These are phyloP conservation scores for Poeciliopsis presidionis DNA, from an alignment of 2,797 vertebrate genomes.

Conservation along the genomic window DNA sequence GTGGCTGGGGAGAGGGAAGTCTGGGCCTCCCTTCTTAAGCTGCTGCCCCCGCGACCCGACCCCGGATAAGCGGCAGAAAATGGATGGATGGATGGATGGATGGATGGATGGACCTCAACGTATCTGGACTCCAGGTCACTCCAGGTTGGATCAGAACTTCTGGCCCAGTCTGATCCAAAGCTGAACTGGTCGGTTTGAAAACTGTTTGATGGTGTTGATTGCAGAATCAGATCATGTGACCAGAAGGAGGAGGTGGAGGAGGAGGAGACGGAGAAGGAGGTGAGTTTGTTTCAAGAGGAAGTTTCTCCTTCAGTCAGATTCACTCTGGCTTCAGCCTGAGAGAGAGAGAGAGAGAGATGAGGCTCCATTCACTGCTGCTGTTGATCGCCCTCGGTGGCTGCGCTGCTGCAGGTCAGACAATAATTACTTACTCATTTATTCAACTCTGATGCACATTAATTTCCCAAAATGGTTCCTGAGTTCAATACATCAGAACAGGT, in stretches of 20 bases:
- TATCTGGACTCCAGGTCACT: neutral
- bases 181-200: neutral
- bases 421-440: neutral
- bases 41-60: too few relatives aligned
- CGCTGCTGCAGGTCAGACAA: constrained; percentile 48
- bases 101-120: too few relatives aligned
- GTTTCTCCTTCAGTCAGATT: constrained; percentile 33
- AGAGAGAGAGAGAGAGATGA: constrained; percentile 51
- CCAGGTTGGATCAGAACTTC: neutral
- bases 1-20: too few relatives aligned
- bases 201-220: neutral
- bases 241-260: neutral
- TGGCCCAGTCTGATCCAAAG: neutral
- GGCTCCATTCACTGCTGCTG: constrained; percentile 47
- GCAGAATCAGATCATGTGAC: neutral
- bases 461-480: neutral
- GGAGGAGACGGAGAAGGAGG: neutral
- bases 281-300: constrained; percentile 29
- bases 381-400: constrained; percentile 46
- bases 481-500: neutral
- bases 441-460: neutral
- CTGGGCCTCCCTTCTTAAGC: too few relatives aligned
- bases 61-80: too few relatives aligned
- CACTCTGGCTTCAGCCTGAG: constrained; percentile 21
- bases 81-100: too few relatives aligned